Evolutionary conservation across 2,888 invertebrate species (phyloP).

Genomic region (Yponomeuta plumbellus): DNA sequence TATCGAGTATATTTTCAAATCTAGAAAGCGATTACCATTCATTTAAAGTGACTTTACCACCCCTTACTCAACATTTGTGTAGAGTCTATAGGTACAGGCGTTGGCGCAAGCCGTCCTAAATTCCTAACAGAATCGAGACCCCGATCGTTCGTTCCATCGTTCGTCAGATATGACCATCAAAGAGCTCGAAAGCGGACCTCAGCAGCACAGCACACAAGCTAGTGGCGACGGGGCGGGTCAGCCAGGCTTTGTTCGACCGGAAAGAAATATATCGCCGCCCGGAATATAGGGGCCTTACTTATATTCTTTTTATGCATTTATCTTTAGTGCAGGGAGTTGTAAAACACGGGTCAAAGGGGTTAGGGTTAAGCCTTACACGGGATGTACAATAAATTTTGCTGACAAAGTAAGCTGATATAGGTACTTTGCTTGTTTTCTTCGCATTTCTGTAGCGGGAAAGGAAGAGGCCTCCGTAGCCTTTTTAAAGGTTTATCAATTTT

Average conservation of each 20-base stretch:
- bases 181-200: background rate
- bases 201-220: constrained; percentile 16
- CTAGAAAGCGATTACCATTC: too few species aligned
- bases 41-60: too few species aligned
- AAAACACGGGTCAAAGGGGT: constrained; percentile 1
- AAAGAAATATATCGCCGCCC: constrained; percentile 10
- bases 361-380: background rate
- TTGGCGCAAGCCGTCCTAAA: too few species aligned
- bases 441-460: background rate
- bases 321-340: background rate
- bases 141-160: background rate
- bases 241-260: constrained; percentile 12
- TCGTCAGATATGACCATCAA: background rate
- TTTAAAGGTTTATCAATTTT: background rate
- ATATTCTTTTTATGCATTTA: constrained; percentile 5
- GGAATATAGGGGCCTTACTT: constrained; percentile 12
- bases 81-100: too few species aligned
- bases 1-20: too few species aligned
- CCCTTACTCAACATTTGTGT: too few species aligned
- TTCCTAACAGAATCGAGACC: background rate
- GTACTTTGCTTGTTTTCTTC: background rate
- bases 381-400: background rate
- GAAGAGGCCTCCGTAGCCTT: too few species aligned
- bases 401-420: background rate
- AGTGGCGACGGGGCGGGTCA: constrained; percentile 9